These are phyloP conservation scores for Volucella inanis DNA, from an alignment of 2,888 invertebrate genomes.

Conservation along the genomic window DNA sequence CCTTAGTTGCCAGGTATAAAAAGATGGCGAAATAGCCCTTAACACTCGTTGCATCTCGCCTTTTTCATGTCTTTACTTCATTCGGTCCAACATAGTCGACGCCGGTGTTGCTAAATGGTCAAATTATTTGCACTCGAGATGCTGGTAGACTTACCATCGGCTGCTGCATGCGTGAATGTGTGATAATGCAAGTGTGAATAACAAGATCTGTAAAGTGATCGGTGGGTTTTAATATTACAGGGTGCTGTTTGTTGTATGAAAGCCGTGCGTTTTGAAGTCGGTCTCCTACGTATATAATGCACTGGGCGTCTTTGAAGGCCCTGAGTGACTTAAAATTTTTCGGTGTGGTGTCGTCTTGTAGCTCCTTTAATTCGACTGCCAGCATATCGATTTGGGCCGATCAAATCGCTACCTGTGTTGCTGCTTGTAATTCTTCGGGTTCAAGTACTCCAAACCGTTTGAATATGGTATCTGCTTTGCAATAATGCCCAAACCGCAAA, in stretches of 20 bases:
- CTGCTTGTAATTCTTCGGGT: slow-evolving; percentile 5
- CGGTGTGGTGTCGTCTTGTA: neutral
- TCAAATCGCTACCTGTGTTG: neutral
- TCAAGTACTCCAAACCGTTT: neutral
- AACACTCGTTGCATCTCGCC: neutral
- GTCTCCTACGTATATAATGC: neutral
- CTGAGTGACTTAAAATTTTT: too few relatives aligned
- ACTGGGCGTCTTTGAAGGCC: neutral
- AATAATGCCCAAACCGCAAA: neutral
- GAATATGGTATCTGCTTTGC: neutral
- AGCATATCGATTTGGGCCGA: slow-evolving; percentile 15
- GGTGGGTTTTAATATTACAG: neutral
- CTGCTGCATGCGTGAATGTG: neutral
- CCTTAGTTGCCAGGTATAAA: too few relatives aligned
- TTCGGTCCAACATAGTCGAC: neutral
- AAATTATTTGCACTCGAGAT: too few relatives aligned
- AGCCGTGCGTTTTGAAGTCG: neutral
- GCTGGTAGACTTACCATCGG: too few relatives aligned
- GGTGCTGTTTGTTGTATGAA: neutral
- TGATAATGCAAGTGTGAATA: too few relatives aligned
- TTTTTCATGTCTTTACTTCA: neutral
- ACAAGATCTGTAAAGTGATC: neutral
- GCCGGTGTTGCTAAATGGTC: too few relatives aligned
- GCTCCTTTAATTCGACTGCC: neutral
- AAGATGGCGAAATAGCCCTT: slow-evolving; percentile 1